phyloP scores from a whole-genome alignment of 2,113 vertebrate species.

The Suricata suricatta region DNA sequence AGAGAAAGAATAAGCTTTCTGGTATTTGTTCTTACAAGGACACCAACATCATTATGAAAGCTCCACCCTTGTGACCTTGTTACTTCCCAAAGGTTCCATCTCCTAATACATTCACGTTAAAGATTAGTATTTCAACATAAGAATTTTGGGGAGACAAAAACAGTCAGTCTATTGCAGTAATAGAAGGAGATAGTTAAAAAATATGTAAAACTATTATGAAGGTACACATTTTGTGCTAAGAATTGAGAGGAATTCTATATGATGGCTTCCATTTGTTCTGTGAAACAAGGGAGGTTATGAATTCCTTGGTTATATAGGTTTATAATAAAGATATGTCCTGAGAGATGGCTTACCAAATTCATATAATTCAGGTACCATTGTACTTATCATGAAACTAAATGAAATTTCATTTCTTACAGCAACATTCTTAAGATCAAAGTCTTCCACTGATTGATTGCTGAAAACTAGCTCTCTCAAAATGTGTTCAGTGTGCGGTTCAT shows the following conservation, averaged over 20 bases:
- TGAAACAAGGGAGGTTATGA: background rate
- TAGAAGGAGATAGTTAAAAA: background rate
- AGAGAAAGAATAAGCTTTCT: background rate
- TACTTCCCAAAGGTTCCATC: background rate
- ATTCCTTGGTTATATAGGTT: background rate
- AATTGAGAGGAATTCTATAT: background rate
- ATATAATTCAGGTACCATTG: background rate
- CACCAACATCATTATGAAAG: background rate
- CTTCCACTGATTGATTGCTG: background rate
- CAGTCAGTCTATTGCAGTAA: background rate
- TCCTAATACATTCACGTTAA: too few relatives aligned
- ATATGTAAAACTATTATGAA: background rate
- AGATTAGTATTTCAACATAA: background rate
- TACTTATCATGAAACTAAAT: background rate
- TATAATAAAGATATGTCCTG: background rate
- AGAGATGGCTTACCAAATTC: background rate
- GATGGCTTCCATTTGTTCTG: background rate
- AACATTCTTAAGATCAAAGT: background rate
- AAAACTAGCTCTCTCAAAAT: background rate
- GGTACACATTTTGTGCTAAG: background rate
- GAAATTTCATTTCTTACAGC: background rate
- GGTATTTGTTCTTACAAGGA: background rate
- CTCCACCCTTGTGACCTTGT: background rate
- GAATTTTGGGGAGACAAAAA: background rate
- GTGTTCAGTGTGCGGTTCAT: background rate